Conservation (phyloP, 92 coral and sea anemone species). For the Paragorgia papillata region DNA sequence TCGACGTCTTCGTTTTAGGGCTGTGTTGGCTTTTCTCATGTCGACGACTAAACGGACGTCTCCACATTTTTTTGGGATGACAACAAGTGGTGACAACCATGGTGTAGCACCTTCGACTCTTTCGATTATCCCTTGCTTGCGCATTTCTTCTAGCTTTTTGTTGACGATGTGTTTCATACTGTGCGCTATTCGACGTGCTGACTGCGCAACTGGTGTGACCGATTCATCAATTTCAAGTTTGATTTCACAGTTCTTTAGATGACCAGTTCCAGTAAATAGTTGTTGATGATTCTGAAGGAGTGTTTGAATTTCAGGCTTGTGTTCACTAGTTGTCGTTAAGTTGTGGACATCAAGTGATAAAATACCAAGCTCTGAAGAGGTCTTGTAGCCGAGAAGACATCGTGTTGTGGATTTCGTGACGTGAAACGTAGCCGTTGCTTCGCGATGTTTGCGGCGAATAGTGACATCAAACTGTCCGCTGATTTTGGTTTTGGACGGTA, state of each 20-base stretch:
- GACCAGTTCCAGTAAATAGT: slow-evolving; percentile 54
- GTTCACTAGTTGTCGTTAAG: slow-evolving; percentile 30
- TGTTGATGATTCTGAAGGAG: slow-evolving; percentile 41
- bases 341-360: slow-evolving; percentile 16
- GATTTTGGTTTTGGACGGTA: slow-evolving; percentile 9
- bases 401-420: slow-evolving; percentile 7
- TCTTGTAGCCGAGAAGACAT: slow-evolving; percentile 12
- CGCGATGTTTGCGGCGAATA: neutral
- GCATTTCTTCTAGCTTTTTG: slow-evolving; percentile 50
- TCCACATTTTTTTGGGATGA: slow-evolving; percentile 44
- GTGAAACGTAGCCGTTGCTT: neutral
- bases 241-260: slow-evolving; percentile 49
- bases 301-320: neutral
- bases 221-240: slow-evolving; percentile 56
- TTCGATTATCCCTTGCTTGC: slow-evolving; percentile 45
- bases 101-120: slow-evolving; percentile 51
- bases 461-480: slow-evolving; percentile 33
- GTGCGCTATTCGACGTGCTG: slow-evolving; percentile 43
- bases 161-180: slow-evolving; percentile 50
- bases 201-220: slow-evolving; percentile 56
- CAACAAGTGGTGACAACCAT: slow-evolving; percentile 50
- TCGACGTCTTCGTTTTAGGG: slow-evolving; percentile 39
- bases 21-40: slow-evolving; percentile 53
- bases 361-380: slow-evolving; percentile 33
- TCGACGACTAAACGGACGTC: slow-evolving; percentile 50